Evolutionary conservation across 2,797 vertebrate genomes (phyloP).

Genomic region (Catostomus latipinnis): DNA sequence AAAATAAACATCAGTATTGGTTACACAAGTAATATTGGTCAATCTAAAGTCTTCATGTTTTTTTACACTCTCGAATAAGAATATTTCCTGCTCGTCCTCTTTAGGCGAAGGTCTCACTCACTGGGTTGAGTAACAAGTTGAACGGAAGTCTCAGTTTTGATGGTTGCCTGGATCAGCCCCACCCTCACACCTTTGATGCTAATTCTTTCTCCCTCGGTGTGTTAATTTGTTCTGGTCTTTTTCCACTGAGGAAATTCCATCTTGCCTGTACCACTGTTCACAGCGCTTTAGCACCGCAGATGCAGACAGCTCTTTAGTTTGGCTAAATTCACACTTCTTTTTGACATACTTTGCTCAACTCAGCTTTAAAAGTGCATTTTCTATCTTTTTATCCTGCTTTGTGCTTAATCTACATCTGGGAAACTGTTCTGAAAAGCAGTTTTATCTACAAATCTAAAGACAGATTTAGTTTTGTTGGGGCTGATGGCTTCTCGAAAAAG

Average conservation of each 20-base stretch:
- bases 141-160: conserved; percentile 32
- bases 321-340: background rate
- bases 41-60: no score
- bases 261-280: conserved; percentile 33
- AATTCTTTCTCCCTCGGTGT: conserved; percentile 28
- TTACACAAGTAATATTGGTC: no score
- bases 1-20: no score
- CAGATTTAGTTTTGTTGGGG: no score
- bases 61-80: background rate
- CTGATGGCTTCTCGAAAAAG: no score
- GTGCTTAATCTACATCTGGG: background rate
- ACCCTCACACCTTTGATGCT: conserved; percentile 44
- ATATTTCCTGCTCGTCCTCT: background rate
- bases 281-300: conserved; percentile 10
- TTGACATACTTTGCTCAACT: conserved; percentile 18
- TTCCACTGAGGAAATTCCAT: conserved; percentile 51
- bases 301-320: conserved; percentile 8
- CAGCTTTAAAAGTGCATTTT: background rate
- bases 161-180: conserved; percentile 2
- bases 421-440: background rate
- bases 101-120: background rate
- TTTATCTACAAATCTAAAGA: background rate
- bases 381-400: background rate
- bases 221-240: conserved; percentile 47
- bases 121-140: conserved; percentile 1